Percentiles rank a stretch among this genome's conserved stretches.
phyloP scores from a whole-genome alignment of 2,888 invertebrate species.

The Auanema freiburgensis region DNA sequence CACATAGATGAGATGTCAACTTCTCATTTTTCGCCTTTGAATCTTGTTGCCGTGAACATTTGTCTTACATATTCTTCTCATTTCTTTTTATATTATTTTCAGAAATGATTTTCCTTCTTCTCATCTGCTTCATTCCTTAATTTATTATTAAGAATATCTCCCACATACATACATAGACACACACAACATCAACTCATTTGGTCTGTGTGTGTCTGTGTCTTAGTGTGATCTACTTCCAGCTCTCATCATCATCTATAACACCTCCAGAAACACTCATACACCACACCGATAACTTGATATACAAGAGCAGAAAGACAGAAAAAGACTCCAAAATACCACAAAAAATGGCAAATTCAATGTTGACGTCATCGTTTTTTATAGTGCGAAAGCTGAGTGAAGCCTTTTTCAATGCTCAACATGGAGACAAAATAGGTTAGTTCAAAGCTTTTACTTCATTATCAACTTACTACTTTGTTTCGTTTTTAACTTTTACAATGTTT shows the following conservation, averaged over 20 bases:
- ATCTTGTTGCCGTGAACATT: no score
- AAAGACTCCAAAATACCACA: background rate
- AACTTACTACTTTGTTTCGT: background rate
- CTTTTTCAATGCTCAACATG: constrained; percentile 61
- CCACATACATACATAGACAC: no score
- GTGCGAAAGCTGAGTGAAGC: constrained; percentile 61
- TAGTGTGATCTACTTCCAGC: no score
- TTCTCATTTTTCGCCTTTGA: no score
- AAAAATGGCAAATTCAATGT: constrained; percentile 12
- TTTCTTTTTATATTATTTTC: no score
- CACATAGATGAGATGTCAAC: no score
- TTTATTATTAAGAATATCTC: no score
- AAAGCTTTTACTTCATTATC: constrained; percentile 1
- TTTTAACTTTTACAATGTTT: background rate
- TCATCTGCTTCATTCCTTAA: no score
- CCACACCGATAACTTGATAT: constrained; percentile 6
- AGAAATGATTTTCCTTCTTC: no score
- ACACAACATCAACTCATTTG: no score
- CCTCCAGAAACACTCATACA: background rate
- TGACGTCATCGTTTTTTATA: constrained; percentile 50
- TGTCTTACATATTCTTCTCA: no score
- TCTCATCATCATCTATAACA: background rate
- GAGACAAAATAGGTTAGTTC: constrained; percentile 54
- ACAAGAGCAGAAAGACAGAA: background rate
- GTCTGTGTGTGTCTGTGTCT: no score